These are phyloP conservation scores for Gambelia wislizenii DNA, from an alignment of 2,797 vertebrate genomes.

Conservation along the genomic window DNA sequence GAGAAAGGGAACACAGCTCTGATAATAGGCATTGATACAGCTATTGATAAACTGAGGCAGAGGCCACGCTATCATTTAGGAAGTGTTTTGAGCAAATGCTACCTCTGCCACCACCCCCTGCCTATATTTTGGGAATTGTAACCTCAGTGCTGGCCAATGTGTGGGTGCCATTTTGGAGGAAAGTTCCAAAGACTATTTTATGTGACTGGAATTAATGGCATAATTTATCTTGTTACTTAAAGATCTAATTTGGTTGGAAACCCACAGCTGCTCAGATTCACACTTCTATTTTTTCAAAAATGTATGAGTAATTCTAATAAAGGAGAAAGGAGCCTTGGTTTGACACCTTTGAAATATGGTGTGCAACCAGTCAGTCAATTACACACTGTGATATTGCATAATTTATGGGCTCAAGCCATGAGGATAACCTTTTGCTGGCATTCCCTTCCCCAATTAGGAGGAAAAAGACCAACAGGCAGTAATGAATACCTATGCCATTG, in stretches of 20 bases:
- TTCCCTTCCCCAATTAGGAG: neutral
- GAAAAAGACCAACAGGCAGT: conserved; percentile 4
- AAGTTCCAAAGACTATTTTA: conserved; percentile 5
- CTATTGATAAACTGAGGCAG: neutral
- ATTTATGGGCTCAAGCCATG: rapidly evolving
- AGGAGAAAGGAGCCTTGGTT: neutral
- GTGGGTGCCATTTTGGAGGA: neutral
- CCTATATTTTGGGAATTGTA: neutral
- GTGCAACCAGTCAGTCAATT: conserved; percentile 8
- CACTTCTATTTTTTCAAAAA: neutral
- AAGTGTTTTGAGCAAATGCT: neutral
- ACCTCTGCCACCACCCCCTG: neutral
- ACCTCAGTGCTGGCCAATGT: neutral
- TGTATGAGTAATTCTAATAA: neutral
- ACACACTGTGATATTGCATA: neutral
- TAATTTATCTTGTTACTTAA: neutral
- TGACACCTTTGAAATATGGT: neutral
- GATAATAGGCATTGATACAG: neutral
- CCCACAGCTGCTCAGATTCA: neutral
- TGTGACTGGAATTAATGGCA: conserved; percentile 6
- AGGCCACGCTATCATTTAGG: neutral
- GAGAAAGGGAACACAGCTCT: neutral
- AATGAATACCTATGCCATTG: neutral
- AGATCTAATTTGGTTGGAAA: neutral
- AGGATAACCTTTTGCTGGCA: rapidly evolving